Percentiles rank a stretch among this genome's conserved stretches.
phyloP scores from a whole-genome alignment of 2,113 vertebrate genomes.

The Paramormyrops kingsleyae region DNA sequence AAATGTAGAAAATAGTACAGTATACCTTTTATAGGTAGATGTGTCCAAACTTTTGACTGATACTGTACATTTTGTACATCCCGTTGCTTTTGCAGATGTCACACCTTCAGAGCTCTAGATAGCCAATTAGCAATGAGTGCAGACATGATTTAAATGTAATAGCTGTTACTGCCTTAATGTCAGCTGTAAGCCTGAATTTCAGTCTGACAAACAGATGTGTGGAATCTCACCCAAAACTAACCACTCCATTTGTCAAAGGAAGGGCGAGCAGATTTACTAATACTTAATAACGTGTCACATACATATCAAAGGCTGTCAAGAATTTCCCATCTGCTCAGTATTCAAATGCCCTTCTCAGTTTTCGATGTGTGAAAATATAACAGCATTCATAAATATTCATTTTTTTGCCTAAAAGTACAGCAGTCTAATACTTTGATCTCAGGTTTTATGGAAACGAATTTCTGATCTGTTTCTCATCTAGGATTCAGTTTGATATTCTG shows the following conservation, averaged over 20 bases:
- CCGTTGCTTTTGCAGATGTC: not conserved
- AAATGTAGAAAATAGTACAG: not conserved
- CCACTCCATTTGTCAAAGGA: not conserved
- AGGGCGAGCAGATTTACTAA: not conserved
- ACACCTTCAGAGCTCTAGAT: not conserved
- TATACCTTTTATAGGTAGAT: not conserved
- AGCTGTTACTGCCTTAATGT: not conserved
- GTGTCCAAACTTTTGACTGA: not conserved
- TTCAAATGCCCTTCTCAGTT: not conserved
- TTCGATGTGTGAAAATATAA: not conserved
- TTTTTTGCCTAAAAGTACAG: not conserved
- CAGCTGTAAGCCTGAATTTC: not conserved
- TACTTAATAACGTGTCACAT: not conserved
- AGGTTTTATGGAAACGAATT: not conserved
- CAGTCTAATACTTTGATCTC: not conserved
- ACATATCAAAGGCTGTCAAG: not conserved
- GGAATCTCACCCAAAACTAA: not conserved
- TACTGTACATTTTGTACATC: not conserved
- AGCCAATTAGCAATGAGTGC: not conserved
- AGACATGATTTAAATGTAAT: not conserved
- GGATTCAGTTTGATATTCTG: not conserved
- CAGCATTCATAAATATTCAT: not conserved
- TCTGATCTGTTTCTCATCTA: not conserved
- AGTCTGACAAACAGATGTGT: not conserved
- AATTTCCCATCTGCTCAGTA: conserved; percentile 1